Conservation (phyloP, 2,797 vertebrate genomes). For the Chiroxiphia lanceolata region DNA sequence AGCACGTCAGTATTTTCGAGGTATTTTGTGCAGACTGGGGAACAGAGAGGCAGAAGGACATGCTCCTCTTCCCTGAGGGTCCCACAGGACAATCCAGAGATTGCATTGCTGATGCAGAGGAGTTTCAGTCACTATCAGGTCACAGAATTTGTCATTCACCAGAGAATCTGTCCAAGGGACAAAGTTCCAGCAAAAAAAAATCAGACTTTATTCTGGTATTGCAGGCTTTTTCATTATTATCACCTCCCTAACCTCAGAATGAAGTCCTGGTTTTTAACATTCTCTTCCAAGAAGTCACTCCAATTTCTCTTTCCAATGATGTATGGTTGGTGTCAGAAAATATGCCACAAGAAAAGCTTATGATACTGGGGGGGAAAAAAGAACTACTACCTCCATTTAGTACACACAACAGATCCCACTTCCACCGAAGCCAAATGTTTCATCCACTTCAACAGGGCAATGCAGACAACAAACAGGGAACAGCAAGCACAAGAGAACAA, state of each 20-base stretch:
- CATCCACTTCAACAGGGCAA: neutral
- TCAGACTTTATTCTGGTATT: neutral
- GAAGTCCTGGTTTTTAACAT: neutral
- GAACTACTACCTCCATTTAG: neutral
- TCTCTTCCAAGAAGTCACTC: neutral
- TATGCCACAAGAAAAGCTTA: neutral
- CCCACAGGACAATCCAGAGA: neutral
- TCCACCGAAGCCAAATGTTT: neutral
- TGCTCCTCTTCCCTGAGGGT: neutral
- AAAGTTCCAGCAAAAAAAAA: neutral
- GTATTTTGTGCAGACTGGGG: neutral
- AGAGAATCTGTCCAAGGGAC: neutral
- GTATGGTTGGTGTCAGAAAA: neutral
- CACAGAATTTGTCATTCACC: neutral
- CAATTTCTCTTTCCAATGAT: neutral
- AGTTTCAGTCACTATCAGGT: neutral
- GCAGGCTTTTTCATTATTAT: neutral
- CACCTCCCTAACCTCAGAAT: neutral
- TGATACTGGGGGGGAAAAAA: accelerated
- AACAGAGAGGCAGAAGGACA: neutral
- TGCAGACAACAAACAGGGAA: neutral
- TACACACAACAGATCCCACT: neutral
- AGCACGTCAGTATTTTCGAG: neutral
- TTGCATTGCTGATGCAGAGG: neutral
- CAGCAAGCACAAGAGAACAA: neutral